Evolutionary conservation across 2,113 vertebrate species (phyloP).

Genomic region (Microtus oregoni): DNA sequence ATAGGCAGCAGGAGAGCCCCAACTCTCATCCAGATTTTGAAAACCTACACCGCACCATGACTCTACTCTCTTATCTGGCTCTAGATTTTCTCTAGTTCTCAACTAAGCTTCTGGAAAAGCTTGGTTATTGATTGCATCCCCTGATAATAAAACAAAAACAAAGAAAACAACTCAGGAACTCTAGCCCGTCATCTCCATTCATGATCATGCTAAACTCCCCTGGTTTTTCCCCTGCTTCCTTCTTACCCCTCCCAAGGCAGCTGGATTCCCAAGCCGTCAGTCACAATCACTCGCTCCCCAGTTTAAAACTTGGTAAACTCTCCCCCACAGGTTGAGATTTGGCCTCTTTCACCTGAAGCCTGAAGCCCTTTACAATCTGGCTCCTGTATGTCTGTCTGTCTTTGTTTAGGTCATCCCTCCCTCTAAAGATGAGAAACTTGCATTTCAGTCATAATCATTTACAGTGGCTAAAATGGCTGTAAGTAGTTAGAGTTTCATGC

Average conservation of each 20-base stretch:
- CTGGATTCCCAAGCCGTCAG: not conserved
- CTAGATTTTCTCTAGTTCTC: conserved; percentile 30
- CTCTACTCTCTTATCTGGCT: not conserved
- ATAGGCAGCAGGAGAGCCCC: not conserved
- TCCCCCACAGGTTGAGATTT: not conserved
- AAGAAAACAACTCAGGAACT: not conserved
- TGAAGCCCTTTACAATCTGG: not conserved
- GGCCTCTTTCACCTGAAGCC: not conserved
- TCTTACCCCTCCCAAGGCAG: not conserved
- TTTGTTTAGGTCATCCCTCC: conserved; percentile 7
- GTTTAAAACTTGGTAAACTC: not conserved
- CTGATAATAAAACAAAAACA: not conserved
- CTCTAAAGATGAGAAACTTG: not conserved
- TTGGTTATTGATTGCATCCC: conserved; percentile 24
- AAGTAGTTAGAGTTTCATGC: not conserved
- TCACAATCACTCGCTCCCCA: not conserved
- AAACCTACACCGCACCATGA: not conserved
- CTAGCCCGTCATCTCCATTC: not conserved
- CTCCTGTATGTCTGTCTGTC: not conserved
- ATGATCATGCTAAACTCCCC: not conserved
- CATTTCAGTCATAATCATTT: conserved; percentile 19
- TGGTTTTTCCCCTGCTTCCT: not conserved
- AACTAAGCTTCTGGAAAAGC: conserved; percentile 29
- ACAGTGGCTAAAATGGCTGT: not conserved
- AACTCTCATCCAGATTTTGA: not conserved